These are phyloP conservation scores for Plotosus lineatus DNA, from an alignment of 2,113 vertebrate genomes.

Conservation along the genomic window DNA sequence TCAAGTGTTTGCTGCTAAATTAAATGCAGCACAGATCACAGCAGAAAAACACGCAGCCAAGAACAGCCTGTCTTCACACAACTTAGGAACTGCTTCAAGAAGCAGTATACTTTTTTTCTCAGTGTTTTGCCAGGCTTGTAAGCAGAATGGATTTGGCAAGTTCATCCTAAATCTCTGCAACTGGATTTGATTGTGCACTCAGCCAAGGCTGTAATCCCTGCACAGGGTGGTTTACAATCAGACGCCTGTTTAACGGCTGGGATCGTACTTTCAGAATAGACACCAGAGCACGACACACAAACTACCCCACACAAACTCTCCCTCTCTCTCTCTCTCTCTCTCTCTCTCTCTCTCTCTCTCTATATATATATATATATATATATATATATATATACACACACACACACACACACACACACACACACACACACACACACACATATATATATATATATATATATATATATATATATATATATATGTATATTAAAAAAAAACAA, in stretches of 20 bases:
- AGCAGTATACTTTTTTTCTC: background rate
- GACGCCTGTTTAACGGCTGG: slow-evolving; percentile 4
- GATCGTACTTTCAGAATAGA: background rate
- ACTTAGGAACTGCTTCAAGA: background rate
- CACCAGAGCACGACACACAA: background rate
- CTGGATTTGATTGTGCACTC: slow-evolving; percentile 39
- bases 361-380: background rate
- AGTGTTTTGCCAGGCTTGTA: slow-evolving; percentile 1
- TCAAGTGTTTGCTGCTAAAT: background rate
- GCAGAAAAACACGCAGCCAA: background rate
- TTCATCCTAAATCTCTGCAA: slow-evolving; percentile 35
- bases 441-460: too few species aligned
- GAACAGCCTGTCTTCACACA: background rate
- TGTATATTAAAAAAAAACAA: too few species aligned
- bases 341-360: background rate
- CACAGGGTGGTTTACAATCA: slow-evolving; percentile 26
- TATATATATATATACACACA: too few species aligned
- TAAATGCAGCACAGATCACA: background rate
- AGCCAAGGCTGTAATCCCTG: slow-evolving; percentile 35
- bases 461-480: too few species aligned
- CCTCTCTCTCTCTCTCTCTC: slow-evolving; percentile 16
- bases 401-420: too few species aligned
- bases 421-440: too few species aligned
- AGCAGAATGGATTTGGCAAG: slow-evolving; percentile 25
- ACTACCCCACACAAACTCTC: too few species aligned